Evolutionary conservation across 2,797 vertebrate species (phyloP).

Genomic region (Gymnopithys bicolor): DNA sequence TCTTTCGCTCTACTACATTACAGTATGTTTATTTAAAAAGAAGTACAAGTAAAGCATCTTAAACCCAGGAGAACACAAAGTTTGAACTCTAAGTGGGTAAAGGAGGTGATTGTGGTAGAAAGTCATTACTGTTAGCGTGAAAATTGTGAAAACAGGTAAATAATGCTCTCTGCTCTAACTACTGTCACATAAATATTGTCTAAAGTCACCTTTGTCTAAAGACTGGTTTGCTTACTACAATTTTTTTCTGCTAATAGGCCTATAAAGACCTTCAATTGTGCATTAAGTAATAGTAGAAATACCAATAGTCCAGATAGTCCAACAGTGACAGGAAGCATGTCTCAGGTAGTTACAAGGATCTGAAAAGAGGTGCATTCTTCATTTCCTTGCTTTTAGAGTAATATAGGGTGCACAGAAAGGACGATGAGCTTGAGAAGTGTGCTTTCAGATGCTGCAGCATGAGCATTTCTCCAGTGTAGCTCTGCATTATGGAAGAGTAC

Average conservation of each 20-base stretch:
- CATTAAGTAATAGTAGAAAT: background rate
- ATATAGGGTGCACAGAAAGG: background rate
- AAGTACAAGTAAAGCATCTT: background rate
- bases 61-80: background rate
- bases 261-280: background rate
- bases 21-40: background rate
- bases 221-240: background rate
- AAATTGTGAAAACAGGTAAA: background rate
- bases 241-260: background rate
- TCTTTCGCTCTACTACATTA: background rate
- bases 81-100: background rate
- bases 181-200: background rate
- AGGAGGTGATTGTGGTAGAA: background rate
- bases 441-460: background rate
- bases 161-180: background rate
- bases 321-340: accelerated
- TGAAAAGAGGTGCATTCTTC: background rate
- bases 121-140: background rate
- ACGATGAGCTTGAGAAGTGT: background rate
- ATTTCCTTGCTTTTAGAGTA: background rate
- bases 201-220: background rate
- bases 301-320: background rate
- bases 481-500: background rate
- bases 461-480: background rate
- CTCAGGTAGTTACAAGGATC: background rate